Percentiles rank a stretch among this genome's conserved stretches.
phyloP scores from a whole-genome alignment of 2,797 vertebrate genomes.

The Liparis tanakae region DNA sequence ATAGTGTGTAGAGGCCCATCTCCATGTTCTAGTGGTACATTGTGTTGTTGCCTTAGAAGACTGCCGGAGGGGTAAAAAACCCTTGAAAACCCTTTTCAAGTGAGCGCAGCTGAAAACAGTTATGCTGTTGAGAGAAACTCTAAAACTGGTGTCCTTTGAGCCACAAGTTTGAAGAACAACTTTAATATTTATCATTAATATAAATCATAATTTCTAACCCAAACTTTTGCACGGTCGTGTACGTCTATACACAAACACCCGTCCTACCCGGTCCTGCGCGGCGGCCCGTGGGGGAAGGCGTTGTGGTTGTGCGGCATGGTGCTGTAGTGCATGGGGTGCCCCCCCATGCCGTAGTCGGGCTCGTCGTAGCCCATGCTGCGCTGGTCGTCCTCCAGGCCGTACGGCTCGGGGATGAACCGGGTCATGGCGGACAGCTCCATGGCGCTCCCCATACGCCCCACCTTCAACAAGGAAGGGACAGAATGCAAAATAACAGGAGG shows the following conservation, averaged over 20 bases:
- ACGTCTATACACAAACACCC: background rate
- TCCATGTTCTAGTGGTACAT: too few relatives aligned
- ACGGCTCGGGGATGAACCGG: conserved; percentile 90
- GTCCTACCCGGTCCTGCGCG: conserved; percentile 89
- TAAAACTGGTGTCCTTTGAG: too few relatives aligned
- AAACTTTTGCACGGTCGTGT: too few relatives aligned
- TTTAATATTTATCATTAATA: too few relatives aligned
- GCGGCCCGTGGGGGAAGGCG: conserved; percentile 78
- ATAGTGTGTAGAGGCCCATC: too few relatives aligned
- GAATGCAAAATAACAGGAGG: background rate
- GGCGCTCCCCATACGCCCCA: conserved; percentile 89
- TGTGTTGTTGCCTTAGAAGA: too few relatives aligned
- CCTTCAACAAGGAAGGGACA: conserved; percentile 53
- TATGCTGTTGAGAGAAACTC: too few relatives aligned
- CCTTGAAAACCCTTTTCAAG: too few relatives aligned
- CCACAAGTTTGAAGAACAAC: too few relatives aligned
- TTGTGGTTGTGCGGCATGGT: conserved; percentile 86
- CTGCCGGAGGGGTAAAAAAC: too few relatives aligned
- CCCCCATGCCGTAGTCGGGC: conserved; percentile 90
- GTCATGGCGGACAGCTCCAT: conserved; percentile 87
- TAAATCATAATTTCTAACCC: too few relatives aligned
- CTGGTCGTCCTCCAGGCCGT: conserved; percentile 94
- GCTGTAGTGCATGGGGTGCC: conserved; percentile 86
- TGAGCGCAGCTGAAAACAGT: too few relatives aligned
- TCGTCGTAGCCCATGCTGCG: conserved; percentile 93